A percentile compares a stretch with the other conserved stretches of the same genome.
Evolutionary conservation across 2,797 vertebrate genomes (phyloP).

Genomic region (Ctenopoma multispine): DNA sequence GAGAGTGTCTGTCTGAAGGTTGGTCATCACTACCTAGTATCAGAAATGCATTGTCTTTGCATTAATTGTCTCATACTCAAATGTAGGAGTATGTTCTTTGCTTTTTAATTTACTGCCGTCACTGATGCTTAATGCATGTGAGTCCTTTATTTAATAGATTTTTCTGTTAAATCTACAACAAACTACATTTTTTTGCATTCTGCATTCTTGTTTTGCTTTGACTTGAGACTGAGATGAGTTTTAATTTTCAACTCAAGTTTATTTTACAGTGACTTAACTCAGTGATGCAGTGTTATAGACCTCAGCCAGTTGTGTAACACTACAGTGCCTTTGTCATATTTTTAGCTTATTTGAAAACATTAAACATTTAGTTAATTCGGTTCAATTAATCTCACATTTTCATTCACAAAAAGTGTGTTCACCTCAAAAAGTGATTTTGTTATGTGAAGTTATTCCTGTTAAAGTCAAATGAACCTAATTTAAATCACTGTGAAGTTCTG

Average conservation of each 20-base stretch:
- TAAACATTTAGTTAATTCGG: not conserved
- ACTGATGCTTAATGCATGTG: not conserved
- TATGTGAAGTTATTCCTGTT: not conserved
- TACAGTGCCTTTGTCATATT: too few relatives aligned
- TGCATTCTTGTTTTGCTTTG: not conserved
- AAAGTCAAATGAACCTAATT: not conserved
- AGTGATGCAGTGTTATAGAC: slow-evolving; percentile 6
- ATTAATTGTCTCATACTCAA: slow-evolving; percentile 29
- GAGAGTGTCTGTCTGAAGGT: slow-evolving; percentile 51
- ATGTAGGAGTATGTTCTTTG: not conserved
- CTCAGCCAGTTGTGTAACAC: slow-evolving; percentile 19
- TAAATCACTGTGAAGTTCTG: not conserved
- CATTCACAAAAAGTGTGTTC: slow-evolving; percentile 10
- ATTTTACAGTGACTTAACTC: not conserved
- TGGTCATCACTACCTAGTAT: slow-evolving; percentile 18
- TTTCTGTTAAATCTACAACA: not conserved
- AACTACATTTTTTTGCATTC: too few relatives aligned
- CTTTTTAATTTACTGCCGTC: too few relatives aligned
- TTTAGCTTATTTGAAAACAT: not conserved
- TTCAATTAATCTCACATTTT: not conserved
- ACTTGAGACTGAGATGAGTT: too few relatives aligned
- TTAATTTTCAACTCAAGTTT: not conserved
- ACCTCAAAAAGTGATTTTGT: not conserved
- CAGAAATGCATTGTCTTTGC: slow-evolving; percentile 8
- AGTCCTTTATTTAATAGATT: not conserved